These are phyloP conservation scores for Darevskia mixta DNA, from an alignment of 2,797 vertebrate species.

Conservation along the genomic window DNA sequence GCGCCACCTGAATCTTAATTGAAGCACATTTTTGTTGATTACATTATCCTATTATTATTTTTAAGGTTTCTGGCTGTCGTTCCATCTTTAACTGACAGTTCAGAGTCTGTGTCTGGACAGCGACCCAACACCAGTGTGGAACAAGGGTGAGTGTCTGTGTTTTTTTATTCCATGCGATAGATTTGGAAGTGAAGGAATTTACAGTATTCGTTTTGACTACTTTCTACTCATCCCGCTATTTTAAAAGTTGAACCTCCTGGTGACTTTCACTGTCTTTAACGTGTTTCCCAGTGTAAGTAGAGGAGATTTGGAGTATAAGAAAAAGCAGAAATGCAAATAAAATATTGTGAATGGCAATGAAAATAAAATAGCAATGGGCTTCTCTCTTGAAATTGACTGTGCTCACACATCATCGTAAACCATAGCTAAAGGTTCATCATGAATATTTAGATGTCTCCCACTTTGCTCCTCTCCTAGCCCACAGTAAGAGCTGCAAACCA, in stretches of 20 bases:
- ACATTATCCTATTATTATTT: conserved; percentile 41
- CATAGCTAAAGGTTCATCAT: not conserved
- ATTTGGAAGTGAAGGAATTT: not conserved
- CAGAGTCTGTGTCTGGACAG: conserved; percentile 96
- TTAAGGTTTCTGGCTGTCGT: conserved; percentile 96
- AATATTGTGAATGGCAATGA: not conserved
- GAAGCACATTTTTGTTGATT: conserved; percentile 20
- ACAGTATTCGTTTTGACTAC: not conserved
- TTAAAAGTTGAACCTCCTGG: conserved; percentile 12
- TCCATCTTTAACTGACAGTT: conserved; percentile 97
- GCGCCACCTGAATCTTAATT: not conserved
- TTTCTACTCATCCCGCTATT: not conserved
- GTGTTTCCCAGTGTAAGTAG: not conserved
- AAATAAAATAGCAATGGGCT: not conserved
- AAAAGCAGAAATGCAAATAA: not conserved
- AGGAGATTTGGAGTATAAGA: not conserved
- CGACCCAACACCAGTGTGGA: conserved; percentile 98
- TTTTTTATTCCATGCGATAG: not conserved
- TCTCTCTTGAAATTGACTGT: not conserved
- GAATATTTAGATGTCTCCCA: not conserved
- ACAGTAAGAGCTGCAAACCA: too few species aligned
- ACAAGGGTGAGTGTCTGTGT: conserved; percentile 86
- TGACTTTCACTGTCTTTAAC: not conserved
- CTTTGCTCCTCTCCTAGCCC: too few species aligned
- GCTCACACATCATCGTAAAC: not conserved